Base-by-base conservation (phyloP, 2,113 vertebrate genomes). In the Callipepla californica region DNA sequence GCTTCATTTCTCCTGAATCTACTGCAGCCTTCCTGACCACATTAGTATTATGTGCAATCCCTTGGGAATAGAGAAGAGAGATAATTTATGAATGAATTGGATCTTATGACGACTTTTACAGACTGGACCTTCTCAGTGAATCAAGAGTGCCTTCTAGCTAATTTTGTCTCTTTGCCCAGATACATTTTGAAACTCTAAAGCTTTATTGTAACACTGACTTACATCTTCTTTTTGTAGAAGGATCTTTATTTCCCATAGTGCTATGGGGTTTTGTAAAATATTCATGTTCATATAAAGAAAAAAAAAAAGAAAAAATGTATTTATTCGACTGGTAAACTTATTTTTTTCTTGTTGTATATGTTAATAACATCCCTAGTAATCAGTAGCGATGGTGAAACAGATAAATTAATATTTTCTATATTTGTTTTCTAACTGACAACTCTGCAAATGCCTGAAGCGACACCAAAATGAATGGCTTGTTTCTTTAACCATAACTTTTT, bases 311-410 rank as follows among this genome's bases (percentile, higher is more conserved):
- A 98, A 98, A 98, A 99, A 97, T 98, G 98, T 99, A 99, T 99
- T 99, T 99, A 99, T 99, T 99, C 98, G 86, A 98, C 97, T 94
- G 97, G 97, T 98, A 98, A 98, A 99, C 97, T 98, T 99, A 99
- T 99, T 98, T 99, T 98, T 98, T 94, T 28, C 89, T 70, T 96
- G 95, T 97, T 97, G 93, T 97, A 95, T 97, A 97, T 97, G 94
- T 98, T 96, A 97, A 96, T 97, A 97, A 97, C 94, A 91, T 92
- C 93, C 92, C 91, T 95, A 94, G 97, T 96, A 96, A 97, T 94
- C 95, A 93, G 95, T 96, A 96, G 74, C 1, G 28, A 85, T 92
- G 92, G 87, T 96, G 96, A 95, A 95, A 97, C 96, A 95, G 87
- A 95, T 96, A 93, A 97, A 95, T 96, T 97, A 96, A 97, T 95